Evolutionary conservation across 2,888 invertebrate species (phyloP), one percentile per base, ranked within the genome.

Genomic region (Andrena camellia): DNA sequence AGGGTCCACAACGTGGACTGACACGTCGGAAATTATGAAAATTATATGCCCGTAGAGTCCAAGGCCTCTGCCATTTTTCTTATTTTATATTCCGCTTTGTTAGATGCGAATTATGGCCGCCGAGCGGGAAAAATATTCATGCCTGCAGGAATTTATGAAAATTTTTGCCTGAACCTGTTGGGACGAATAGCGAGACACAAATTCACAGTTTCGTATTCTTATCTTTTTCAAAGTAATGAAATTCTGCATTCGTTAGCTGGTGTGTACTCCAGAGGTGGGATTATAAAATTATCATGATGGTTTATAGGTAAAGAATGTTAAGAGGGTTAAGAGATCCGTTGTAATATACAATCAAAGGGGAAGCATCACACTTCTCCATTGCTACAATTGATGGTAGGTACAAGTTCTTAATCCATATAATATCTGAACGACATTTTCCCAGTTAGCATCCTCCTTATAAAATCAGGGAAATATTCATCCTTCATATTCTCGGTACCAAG

Each of bases 401-500:
- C 17, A 42, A 42, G 42, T 42, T 17, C 42, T 42, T 42, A 42
- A n/a, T 52, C n/a, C 23, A 26, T 64, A 23, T 52, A 6, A 52
- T 52, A 20, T 52, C 20, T 20, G 54, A 20, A 54, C 7, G 8
- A 23, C 23, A 57, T 26, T 23, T 23, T 57, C 13, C 23, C 23
- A 57, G 52, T 66, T 54, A 31, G 29, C 23, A 13, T n/a, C 23
- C 0, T 4, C 10, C 20, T 10, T 26, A 13, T 10, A 20, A 23
- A 57, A 20, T 57, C 57, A 8, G 10, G 2, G 57, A 57, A 57
- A 57, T 23, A 57, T 57, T 57, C 23, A 57, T 26, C 10, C 20
- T 8, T 31, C 33, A 1, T 59, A 60, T 33, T 69, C 33, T 60
- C 42, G 50, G 33, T 57, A 54, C 7, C 77, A 8, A 20, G 33